These are phyloP conservation scores for Tillus elongatus DNA, from an alignment of 2,888 invertebrate species.

Conservation along the genomic window DNA sequence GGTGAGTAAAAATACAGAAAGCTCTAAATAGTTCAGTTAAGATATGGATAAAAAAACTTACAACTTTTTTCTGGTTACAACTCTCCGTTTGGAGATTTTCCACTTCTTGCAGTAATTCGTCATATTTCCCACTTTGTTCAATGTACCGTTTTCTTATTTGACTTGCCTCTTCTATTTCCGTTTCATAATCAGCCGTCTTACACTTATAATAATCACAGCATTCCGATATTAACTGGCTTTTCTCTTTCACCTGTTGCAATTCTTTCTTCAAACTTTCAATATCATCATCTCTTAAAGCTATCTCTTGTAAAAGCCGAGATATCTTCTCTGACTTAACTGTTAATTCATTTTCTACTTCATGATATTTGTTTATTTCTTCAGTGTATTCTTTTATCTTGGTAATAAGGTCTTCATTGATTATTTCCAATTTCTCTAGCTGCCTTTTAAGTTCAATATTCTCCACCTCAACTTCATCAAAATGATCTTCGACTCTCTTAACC, in stretches of 20 bases:
- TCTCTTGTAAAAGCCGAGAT: slow-evolving; percentile 9
- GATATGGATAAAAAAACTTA: no score
- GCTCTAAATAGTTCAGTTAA: no score
- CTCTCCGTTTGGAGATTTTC: slow-evolving; percentile 24
- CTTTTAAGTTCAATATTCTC: slow-evolving; percentile 5
- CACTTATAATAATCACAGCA: slow-evolving; percentile 26
- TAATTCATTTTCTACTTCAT: slow-evolving; percentile 23
- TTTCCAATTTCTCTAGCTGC: no score
- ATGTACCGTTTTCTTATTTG: slow-evolving; percentile 33
- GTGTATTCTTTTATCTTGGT: slow-evolving; percentile 17
- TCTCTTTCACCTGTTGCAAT: slow-evolving; percentile 10
- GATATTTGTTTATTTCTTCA: slow-evolving; percentile 24
- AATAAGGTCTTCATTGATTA: background rate
- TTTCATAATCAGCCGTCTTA: slow-evolving; percentile 28
- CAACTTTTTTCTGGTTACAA: no score
- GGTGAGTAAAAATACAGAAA: no score
- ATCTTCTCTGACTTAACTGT: slow-evolving; percentile 23
- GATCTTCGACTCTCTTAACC: slow-evolving; percentile 17
- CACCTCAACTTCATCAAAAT: slow-evolving; percentile 24
- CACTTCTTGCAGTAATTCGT: slow-evolving; percentile 30
- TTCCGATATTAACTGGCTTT: slow-evolving; percentile 10
- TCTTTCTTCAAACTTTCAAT: background rate
- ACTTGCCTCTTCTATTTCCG: slow-evolving; percentile 28
- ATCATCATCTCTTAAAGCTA: background rate
- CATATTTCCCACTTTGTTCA: slow-evolving; percentile 35